These are phyloP conservation scores for Archivesica marissinica DNA, from an alignment of 1,140 invertebrate genomes.

Conservation along the genomic window DNA sequence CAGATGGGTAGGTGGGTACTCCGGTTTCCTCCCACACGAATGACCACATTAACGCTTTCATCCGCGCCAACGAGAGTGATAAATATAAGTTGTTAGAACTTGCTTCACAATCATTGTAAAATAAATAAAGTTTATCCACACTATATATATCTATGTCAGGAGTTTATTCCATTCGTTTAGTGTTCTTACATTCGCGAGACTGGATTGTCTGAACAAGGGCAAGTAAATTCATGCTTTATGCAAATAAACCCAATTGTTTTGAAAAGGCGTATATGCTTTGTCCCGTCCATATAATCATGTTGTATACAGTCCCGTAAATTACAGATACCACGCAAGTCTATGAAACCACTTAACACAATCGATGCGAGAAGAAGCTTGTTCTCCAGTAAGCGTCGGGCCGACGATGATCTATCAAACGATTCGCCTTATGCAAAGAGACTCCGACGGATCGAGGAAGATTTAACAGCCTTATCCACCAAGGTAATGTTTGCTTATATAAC, in stretches of 20 bases:
- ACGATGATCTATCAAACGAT: neutral
- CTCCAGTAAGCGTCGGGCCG: constrained; percentile 10
- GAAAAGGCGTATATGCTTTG: neutral
- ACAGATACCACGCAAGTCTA: neutral
- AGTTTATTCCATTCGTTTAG: no score
- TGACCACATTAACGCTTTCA: no score
- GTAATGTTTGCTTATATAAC: neutral
- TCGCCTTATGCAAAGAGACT: constrained; percentile 1
- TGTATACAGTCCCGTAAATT: neutral
- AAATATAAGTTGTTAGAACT: no score
- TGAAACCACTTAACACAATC: neutral
- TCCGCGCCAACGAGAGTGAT: no score
- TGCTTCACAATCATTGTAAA: no score
- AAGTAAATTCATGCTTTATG: neutral
- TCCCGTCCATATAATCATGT: neutral
- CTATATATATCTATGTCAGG: no score
- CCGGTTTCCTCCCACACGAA: no score
- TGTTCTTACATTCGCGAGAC: neutral
- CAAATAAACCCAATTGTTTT: neutral
- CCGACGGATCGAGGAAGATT: neutral
- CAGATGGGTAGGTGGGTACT: no score
- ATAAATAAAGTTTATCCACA: no score
- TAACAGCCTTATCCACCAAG: neutral
- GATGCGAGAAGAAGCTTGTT: constrained; percentile 34
- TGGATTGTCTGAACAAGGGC: neutral